Base-by-base conservation (phyloP, 2,113 vertebrate species). In the Haemorhous mexicanus region DNA sequence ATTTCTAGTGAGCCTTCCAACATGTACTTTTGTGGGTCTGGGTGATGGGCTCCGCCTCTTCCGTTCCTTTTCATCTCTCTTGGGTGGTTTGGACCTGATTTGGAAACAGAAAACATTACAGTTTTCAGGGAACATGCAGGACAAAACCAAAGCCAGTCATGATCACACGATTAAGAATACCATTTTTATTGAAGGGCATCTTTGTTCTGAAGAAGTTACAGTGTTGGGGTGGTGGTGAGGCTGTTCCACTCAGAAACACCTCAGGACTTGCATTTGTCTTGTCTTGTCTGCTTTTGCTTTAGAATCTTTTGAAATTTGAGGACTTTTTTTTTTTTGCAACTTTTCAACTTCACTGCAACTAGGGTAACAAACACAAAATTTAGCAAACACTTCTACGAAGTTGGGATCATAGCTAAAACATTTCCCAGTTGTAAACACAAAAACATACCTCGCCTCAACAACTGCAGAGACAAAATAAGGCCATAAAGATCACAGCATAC, bases 61-160 rank as follows among this genome's bases (percentile, higher is more conserved):
- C 44, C 99, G 97, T 77, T 99, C 99, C 87, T 99, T 99, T 61
- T 99, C 99, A 82, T 99, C 99, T 95, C 98, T 98, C 94, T 99
- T 99, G 89, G 99, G 99, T 63, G 99, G 99, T 94, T 99, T 99
- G 52, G 99, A 99, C 92, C 99, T 99, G 69, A 84, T 70, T 69
- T 39, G 24, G 67, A 63, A 79, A 41, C 23, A 66, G 39, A 94
- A 74, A 95, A 74, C 7, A 20, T 16, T 30, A 61, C 4, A 16
- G 43, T 24, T 90, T 68, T 46, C 66, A 44, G 55, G 39, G 33
- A 84, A 74, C 3, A 18, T 11, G 7, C 32, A 61, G 49, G 24
- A 84, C 47, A 78, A 90, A 72, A 46, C 16, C 56, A 70, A 72
- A 84, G 41, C 11, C 32, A 73, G 28, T 10, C 49, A 16, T 8